Percentiles rank a stretch among this genome's conserved stretches.
phyloP scores from a whole-genome alignment of 2,113 vertebrate genomes.

The Brachyistius frenatus region DNA sequence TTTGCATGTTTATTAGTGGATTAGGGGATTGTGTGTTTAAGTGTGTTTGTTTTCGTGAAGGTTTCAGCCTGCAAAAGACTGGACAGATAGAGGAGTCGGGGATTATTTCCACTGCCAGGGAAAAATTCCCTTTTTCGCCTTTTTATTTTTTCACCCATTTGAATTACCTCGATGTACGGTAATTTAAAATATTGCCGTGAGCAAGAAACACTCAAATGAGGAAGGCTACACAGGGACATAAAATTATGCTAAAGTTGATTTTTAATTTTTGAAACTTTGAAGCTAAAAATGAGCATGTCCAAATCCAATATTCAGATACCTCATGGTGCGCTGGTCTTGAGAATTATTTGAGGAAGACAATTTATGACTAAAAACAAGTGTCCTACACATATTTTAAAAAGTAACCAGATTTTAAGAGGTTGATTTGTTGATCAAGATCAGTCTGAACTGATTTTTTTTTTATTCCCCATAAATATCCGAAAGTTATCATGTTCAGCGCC shows the following conservation, averaged over 20 bases:
- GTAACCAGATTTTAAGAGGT: no score
- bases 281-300: conserved; percentile 14
- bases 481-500: no score
- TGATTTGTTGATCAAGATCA: no score
- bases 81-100: conserved; percentile 1
- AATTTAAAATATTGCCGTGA: conserved; percentile 46
- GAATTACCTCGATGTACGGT: conserved; percentile 46
- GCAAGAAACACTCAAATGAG: conserved; percentile 33
- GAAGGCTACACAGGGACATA: not conserved
- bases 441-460: no score
- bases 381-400: no score
- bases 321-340: not conserved
- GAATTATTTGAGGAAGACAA: no score
- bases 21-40: not conserved
- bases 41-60: not conserved
- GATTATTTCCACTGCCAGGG: conserved; percentile 15
- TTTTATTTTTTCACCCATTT: not conserved
- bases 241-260: conserved; percentile 33
- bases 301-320: conserved; percentile 33
- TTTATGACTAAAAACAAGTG: no score
- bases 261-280: conserved; percentile 26
- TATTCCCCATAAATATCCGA: no score
- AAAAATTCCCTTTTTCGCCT: not conserved
- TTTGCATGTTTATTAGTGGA: not conserved
- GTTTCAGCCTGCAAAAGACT: not conserved